Evolutionary conservation across 1,140 invertebrate species (phyloP).

Genomic region (Ridgeia piscesae): DNA sequence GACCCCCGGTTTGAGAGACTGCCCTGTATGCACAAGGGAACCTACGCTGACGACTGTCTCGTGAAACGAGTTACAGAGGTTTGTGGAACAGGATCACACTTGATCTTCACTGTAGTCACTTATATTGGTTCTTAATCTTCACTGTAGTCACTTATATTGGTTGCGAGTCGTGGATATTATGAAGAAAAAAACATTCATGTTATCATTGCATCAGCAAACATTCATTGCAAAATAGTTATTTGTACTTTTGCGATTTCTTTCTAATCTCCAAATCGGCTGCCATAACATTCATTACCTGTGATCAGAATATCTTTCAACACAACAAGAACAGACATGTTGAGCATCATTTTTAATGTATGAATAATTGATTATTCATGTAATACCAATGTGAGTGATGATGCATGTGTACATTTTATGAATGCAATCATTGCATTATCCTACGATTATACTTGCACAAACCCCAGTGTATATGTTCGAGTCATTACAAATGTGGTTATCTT

Average conservation of each 20-base stretch:
- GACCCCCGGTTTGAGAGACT: conserved; percentile 92
- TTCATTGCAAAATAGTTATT: neutral
- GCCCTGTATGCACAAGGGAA: conserved; percentile 94
- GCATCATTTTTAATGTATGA: neutral
- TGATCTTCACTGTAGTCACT: neutral
- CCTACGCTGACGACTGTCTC: conserved; percentile 98
- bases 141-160: neutral
- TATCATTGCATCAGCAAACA: neutral
- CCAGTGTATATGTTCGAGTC: neutral
- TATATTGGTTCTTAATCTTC: neutral
- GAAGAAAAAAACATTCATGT: neutral
- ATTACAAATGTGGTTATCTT: neutral
- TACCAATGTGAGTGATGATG: neutral
- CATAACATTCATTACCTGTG: neutral
- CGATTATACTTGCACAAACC: neutral
- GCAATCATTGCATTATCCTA: neutral
- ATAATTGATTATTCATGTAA: neutral
- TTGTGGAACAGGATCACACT: conserved; percentile 22
- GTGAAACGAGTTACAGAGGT: conserved; percentile 92
- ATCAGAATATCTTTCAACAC: neutral
- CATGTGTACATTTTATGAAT: neutral
- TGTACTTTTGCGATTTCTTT: neutral
- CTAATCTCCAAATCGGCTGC: too few relatives aligned
- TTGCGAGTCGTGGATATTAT: too few relatives aligned
- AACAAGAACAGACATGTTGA: neutral